Evolutionary conservation across 1,140 invertebrate genomes (phyloP), one percentile per base, ranked within the genome.

Genomic region (Steinernema feltiae): DNA sequence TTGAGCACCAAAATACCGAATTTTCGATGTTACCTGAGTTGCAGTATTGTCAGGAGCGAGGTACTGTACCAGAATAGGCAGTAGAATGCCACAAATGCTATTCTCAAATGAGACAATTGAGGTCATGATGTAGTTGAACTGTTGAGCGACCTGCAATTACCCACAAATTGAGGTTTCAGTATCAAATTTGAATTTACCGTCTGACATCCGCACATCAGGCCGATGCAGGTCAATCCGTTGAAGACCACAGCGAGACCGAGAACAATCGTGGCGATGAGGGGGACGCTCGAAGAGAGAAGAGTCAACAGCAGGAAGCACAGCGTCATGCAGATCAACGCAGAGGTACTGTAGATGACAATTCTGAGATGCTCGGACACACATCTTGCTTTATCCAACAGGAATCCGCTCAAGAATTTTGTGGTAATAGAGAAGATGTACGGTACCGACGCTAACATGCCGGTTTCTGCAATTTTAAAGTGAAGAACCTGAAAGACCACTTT

Each of bases 21-120:
- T 41, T 7, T 7, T 7, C 35, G 7, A 41, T 7, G 18, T 7
- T 41, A 78, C 76, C 76, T 78, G 32, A 12, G 31, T 32, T 30
- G 63, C 74, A 31, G 73, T 32, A 18, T 78, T 70, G 63, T 78
- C 70, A n/a, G 76, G 76, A 21, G 71, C 72, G 29, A 35, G n/a
- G 24, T 41, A 48, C 3, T 48, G 48, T 7, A 78, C 73, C 53
- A 69, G 41, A 35, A 31, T 2, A 3, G 76, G 76, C 46, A 78
- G 53, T 24, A 78, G 24, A 18, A 78, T 70, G 32, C 74, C 72
- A n/a, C 48, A 46, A 15, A 74, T 35, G 31, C 76, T 73, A 24
- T 73, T 72, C 29, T 76, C 30, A 41, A 72, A 48, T 31, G 74
- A 70, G 30, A 75, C 75, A 29, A 72, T 17, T 17, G 73, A 75